Evolutionary conservation across 53 echinoderm and acorn worm species (phyloP).

Genomic region (Actinopyga echinites): DNA sequence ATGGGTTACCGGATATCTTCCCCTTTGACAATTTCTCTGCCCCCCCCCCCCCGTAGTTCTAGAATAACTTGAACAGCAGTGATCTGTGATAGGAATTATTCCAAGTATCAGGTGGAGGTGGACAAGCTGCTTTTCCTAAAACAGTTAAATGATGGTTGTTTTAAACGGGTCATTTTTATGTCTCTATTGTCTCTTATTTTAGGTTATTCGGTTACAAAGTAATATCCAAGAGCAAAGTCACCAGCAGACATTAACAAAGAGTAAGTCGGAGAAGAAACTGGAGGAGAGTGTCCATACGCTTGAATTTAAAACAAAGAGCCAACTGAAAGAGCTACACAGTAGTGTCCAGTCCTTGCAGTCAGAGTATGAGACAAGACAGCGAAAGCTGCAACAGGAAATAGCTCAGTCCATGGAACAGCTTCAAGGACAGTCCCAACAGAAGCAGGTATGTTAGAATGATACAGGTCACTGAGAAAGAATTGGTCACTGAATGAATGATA

Average conservation of each 20-base stretch:
- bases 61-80: no score
- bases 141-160: no score
- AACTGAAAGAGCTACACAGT: not conserved
- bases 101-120: no score
- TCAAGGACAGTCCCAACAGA: constrained; percentile 8
- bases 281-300: not conserved
- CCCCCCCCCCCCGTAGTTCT: no score
- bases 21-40: no score
- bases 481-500: no score
- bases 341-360: constrained; percentile 3
- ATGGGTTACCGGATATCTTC: no score
- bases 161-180: no score
- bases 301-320: constrained; percentile 24
- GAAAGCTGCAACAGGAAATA: not conserved
- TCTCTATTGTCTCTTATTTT: no score
- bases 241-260: not conserved
- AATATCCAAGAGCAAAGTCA: not conserved
- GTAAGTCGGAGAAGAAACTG: not conserved
- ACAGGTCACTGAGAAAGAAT: no score
- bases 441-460: not conserved
- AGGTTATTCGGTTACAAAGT: not conserved
- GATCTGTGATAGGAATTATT: no score
- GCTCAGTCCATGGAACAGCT: constrained; percentile 3
- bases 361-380: constrained; percentile 4
- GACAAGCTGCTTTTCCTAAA: no score